Conservation (phyloP, 2,888 invertebrate genomes). For the Iselma pallidipennis region DNA sequence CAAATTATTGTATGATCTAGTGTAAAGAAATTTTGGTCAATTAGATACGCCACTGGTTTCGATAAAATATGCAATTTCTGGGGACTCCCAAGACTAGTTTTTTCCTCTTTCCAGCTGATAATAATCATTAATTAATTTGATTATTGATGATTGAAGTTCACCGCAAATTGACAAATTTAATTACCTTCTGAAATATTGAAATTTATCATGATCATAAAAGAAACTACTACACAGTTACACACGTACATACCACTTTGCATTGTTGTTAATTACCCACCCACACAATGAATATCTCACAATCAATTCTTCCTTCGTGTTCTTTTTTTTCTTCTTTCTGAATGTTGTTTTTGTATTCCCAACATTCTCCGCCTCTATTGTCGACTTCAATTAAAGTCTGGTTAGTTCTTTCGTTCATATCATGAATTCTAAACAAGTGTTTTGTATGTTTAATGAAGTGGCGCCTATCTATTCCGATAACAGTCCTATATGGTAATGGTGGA, state of each 20-base stretch:
- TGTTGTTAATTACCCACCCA: background rate
- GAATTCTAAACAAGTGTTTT: conserved; percentile 25
- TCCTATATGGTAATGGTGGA: background rate
- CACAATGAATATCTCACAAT: background rate
- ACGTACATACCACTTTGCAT: background rate
- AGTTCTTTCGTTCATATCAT: conserved; percentile 6
- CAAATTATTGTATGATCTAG: no score
- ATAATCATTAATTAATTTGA: background rate
- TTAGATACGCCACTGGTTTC: no score
- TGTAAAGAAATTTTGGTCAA: no score
- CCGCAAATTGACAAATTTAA: background rate
- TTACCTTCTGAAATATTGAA: background rate
- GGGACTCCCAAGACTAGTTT: background rate
- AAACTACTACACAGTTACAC: background rate
- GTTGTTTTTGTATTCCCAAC: background rate
- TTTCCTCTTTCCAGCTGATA: no score
- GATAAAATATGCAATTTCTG: no score
- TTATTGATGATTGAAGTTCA: background rate
- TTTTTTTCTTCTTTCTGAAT: background rate
- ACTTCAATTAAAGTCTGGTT: conserved; percentile 15
- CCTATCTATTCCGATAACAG: conserved; percentile 18
- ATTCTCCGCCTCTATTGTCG: conserved; percentile 10
- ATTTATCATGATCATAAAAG: background rate
- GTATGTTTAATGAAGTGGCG: conserved; percentile 33
- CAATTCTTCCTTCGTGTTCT: no score